Evolutionary conservation across 2,113 vertebrate genomes (phyloP), one percentile per base, ranked within the genome.

Genomic region (Empidonax alnorum): DNA sequence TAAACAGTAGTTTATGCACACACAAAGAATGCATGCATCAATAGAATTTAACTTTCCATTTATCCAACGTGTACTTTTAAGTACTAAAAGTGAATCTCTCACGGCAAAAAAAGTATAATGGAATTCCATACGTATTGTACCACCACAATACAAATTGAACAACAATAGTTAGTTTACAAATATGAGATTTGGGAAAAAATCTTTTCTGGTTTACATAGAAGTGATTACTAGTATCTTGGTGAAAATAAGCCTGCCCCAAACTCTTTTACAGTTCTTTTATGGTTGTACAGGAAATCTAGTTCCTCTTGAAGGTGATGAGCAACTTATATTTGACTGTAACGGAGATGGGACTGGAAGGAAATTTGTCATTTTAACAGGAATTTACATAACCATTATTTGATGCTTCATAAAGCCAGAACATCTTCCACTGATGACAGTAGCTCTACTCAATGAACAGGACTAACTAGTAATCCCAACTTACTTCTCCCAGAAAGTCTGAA

Each of bases 1-100:
- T 90, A 97, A 96, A 96, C 76, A 90, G 72, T 90, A 63, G 72
- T 62, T 96, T 84, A 88, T 65, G 22, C 56, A 82, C n/a, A 71
- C 28, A 41, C 52, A 41, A 61, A 62, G 46, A 80, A 84, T 20
- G 58, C 19, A 24, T 53, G 84, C 35, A 44, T 71, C 49, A 33
- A 24, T 27, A 81, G 49, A 82, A 73, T 87, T 84, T 82, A 95
- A 95, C 69, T 62, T 88, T 78, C 44, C 17, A 53, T 89, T 95
- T 75, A 81, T 78, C n/a, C 81, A 53, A 90, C 89, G 20, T 33
- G 20, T 52, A 91, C 55, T 62, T 80, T 28, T 66, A 80, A 93
- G 35, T 81, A 75, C 88, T 75, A 75, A 66, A 94, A 92, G 41
- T 30, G 12, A 81, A 50, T 59, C 12, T 74, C 42, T 75, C 18